phyloP scores from a whole-genome alignment of 1,140 invertebrate genomes.

The Drosophila pruinosa region DNA sequence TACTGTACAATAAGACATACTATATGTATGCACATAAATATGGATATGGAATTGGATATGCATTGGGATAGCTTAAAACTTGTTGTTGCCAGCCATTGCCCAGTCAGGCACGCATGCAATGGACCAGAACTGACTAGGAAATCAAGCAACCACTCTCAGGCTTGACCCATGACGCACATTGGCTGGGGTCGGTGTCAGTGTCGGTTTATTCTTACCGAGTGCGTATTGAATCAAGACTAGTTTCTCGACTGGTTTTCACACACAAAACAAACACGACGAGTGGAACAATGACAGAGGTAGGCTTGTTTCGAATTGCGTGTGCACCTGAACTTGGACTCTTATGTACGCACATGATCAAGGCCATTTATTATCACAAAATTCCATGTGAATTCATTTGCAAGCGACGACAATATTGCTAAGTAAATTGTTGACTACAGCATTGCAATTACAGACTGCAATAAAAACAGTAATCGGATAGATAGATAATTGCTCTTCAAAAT shows the following conservation, averaged over 20 bases:
- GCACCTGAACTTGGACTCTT: conserved; percentile 68
- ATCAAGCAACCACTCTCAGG: conserved; percentile 6
- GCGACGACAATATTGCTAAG: background rate
- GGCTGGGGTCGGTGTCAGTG: background rate
- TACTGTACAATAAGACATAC: conserved; percentile 27
- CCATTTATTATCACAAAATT: conserved; percentile 21
- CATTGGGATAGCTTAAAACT: conserved; percentile 13
- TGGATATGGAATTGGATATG: background rate
- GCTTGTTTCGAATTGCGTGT: conserved; percentile 27
- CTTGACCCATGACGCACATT: conserved; percentile 38
- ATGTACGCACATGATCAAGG: conserved; percentile 54
- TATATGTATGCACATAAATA: background rate
- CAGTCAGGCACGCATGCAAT: background rate
- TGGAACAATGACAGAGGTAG: conserved; percentile 16
- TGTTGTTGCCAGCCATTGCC: background rate
- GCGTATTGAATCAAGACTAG: conserved; percentile 44
- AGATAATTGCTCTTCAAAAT: background rate
- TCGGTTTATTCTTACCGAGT: conserved; percentile 29
- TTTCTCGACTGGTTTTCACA: conserved; percentile 45
- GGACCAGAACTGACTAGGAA: conserved; percentile 17
- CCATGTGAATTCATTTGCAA: background rate
- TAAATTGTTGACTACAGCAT: background rate
- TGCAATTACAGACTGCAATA: background rate
- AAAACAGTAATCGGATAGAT: background rate
- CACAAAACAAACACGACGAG: background rate